Conservation (phyloP, 37 sponge, comb jelly and placozoan species). For the Crambe crambe region DNA sequence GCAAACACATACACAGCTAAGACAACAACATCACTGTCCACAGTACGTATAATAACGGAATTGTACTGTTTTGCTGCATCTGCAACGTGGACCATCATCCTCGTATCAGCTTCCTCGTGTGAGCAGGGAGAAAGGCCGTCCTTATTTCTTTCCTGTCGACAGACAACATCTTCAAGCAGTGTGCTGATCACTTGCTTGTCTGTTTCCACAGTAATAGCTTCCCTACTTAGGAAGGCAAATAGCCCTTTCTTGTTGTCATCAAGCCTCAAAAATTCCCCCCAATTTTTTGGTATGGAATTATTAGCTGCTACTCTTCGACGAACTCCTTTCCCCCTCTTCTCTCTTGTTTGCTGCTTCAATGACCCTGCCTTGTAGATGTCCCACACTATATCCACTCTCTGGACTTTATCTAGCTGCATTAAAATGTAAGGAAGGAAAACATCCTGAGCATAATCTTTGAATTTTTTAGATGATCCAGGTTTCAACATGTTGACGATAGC, state of each 20-base stretch:
- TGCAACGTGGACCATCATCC: background rate
- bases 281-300: background rate
- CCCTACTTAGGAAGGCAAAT: background rate
- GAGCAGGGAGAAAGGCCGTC: background rate
- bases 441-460: background rate
- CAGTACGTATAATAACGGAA: background rate
- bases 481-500: slow-evolving; percentile 12
- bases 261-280: background rate
- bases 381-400: slow-evolving; percentile 1
- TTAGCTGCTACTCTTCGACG: background rate
- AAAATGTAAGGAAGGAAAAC: slow-evolving; percentile 5
- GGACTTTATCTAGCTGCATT: background rate
- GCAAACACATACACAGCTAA: background rate
- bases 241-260: background rate
- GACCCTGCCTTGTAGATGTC: slow-evolving; percentile 4
- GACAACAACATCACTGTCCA: background rate
- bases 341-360: slow-evolving; percentile 5
- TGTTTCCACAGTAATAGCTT: background rate
- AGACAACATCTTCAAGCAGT: background rate
- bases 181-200: slow-evolving; percentile 2
- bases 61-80: background rate
- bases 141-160: background rate
- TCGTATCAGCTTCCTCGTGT: background rate
- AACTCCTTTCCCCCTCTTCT: slow-evolving; percentile 8
- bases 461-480: slow-evolving; percentile 3